Conservation (phyloP, 2,797 vertebrate genomes). For the Mormyrops boulengeri region DNA sequence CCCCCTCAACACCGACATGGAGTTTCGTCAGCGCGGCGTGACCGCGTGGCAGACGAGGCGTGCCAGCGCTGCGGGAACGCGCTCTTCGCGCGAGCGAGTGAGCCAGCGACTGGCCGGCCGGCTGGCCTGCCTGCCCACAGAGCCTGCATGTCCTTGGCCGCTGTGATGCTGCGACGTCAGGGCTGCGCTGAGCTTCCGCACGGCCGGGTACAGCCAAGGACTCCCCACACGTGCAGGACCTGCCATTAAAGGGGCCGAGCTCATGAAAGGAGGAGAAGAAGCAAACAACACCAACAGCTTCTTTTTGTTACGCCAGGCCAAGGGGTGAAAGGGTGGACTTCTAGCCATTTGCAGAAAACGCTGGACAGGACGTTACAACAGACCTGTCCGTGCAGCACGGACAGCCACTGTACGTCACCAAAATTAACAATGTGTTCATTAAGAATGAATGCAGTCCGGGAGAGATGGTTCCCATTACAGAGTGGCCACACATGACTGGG, state of each 20-base stretch:
- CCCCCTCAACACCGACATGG: background rate
- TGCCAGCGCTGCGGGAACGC: background rate
- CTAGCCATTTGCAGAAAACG: constrained; percentile 18
- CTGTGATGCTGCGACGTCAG: background rate
- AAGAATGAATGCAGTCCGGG: constrained; percentile 33
- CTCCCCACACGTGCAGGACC: background rate
- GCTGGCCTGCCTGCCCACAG: background rate
- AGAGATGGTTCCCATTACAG: constrained; percentile 25
- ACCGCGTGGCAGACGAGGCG: background rate
- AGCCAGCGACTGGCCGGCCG: background rate
- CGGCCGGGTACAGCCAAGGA: background rate
- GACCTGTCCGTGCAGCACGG: background rate
- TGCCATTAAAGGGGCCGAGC: background rate
- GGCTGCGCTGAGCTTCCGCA: background rate
- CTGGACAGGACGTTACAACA: constrained; percentile 4
- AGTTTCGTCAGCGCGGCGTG: background rate
- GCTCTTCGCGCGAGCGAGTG: background rate
- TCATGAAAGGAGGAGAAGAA: background rate
- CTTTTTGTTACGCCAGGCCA: background rate
- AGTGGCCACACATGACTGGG: constrained; percentile 33
- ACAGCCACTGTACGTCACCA: constrained; percentile 25
- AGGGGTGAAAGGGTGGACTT: constrained; percentile 12
- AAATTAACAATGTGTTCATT: constrained; percentile 42
- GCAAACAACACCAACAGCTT: background rate
- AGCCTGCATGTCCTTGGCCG: background rate